A percentile compares a stretch with the other conserved stretches of the same genome.
Conservation (phyloP, 1,140 invertebrate species). For the Batillaria attramentaria region DNA sequence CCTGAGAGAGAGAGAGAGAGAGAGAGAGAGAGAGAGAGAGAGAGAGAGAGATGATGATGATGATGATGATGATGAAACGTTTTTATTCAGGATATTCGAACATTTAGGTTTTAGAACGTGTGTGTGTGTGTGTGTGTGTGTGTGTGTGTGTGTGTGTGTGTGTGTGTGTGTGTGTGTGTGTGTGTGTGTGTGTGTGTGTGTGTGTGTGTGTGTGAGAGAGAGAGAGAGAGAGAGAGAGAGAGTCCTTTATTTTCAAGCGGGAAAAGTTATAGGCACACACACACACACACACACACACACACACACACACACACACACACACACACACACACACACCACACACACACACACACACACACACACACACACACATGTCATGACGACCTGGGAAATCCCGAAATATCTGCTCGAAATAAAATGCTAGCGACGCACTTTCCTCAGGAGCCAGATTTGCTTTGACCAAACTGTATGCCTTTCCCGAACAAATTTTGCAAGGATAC, state of each 20-base stretch:
- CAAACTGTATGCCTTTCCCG: not conserved
- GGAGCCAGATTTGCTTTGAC: not conserved
- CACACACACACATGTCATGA: not conserved
- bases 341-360: not conserved
- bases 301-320: not conserved
- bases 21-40: not conserved
- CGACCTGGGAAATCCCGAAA: too few species aligned
- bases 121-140: too few species aligned
- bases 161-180: too few species aligned
- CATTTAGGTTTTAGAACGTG: too few species aligned
- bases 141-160: too few species aligned
- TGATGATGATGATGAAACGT: not conserved
- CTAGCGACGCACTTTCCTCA: not conserved
- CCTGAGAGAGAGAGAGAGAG: slow-evolving; percentile 37
- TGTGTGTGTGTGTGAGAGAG: too few species aligned
- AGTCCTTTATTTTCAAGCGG: not conserved
- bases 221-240: too few species aligned
- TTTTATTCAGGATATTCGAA: not conserved
- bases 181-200: too few species aligned
- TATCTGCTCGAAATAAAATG: too few species aligned
- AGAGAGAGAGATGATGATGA: too few species aligned
- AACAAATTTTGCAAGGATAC: not conserved
- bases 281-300: not conserved
- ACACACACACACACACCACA: not conserved
- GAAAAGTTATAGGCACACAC: not conserved